Evolutionary conservation across 2,797 vertebrate species (phyloP), one percentile per base, ranked within the genome.

Genomic region (Characodon lateralis): DNA sequence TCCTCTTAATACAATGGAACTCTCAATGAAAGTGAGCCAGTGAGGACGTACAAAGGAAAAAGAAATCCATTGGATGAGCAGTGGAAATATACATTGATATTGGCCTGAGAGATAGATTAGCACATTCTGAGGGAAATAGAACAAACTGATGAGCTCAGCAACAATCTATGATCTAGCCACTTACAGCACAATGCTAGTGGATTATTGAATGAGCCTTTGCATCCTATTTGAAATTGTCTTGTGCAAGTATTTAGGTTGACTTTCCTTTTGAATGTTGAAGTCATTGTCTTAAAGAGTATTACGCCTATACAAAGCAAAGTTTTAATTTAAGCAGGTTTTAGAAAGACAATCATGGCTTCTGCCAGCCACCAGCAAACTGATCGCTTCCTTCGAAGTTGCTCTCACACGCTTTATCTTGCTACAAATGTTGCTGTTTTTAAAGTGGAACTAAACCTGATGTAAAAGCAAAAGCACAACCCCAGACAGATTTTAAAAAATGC

Each of bases 191-290:
- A 68, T 68, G 10, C 8, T 10, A 41, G 65, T 41, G 12, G 65
- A 68, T 68, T 68, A 41, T 65, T 65, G 61, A 68, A 68, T 39
- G 65, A 68, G 39, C 65, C 5, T 41, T 43, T 68, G 35, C 7
- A n/a, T 56, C 55, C 7, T n/a, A n/a, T 56, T 24, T 56, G 22
- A 41, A 24, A 39, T 22, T 13, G 16, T 10, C 35, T 8, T 66
- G 18, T 41, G 63, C 65, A 39, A 43, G 65, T 2, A 66, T 68
- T 43, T 43, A 20, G 35, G 41, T 14, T 41, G 39, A 66, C 22
- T 39, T 41, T 43, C 39, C 61, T 22, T 35, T 31, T 63, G 61
- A 63, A 63, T 3, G 16, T 14, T 35, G 0, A 39, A 20, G 7
- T 22, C 16, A 63, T 63, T 16, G 59, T 35, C 28, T 63, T 39